A percentile compares a stretch with the other conserved stretches of the same genome.
Conservation (phyloP, 2,113 vertebrate species). For the Narcine bancroftii region DNA sequence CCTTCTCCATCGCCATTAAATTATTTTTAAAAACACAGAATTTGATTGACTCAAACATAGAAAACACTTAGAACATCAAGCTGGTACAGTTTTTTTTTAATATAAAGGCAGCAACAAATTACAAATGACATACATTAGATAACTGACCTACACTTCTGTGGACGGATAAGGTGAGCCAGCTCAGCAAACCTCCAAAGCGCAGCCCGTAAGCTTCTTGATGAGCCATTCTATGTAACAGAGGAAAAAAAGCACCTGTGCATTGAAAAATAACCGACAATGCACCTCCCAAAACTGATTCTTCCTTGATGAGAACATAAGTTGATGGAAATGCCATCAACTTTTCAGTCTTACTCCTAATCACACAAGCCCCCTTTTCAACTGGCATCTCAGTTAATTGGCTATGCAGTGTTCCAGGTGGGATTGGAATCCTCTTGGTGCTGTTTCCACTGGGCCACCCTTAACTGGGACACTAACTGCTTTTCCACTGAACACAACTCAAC, state of each 20-base stretch:
- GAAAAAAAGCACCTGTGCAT: not conserved
- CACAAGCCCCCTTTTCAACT: too few species aligned
- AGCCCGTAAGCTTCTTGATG: constrained; percentile 84
- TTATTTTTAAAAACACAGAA: not conserved
- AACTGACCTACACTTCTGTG: constrained; percentile 91
- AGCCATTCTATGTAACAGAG: constrained; percentile 69
- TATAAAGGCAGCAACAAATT: not conserved
- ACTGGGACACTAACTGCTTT: too few species aligned
- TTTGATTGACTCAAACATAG: not conserved
- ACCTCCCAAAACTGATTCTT: not conserved
- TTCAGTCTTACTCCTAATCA: not conserved
- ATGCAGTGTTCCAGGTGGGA: too few species aligned
- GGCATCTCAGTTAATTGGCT: too few species aligned
- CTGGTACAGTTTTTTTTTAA: not conserved
- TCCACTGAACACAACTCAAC: too few species aligned
- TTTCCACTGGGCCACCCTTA: too few species aligned
- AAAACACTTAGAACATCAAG: too few species aligned
- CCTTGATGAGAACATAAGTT: not conserved
- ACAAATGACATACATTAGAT: not conserved
- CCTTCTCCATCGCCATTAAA: not conserved
- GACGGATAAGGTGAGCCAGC: constrained; percentile 87
- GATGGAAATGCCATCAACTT: not conserved
- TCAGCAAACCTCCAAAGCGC: constrained; percentile 96
- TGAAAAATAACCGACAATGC: not conserved
- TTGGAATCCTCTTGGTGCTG: too few species aligned